Evolutionary conservation across 2,797 vertebrate species (phyloP).

Genomic region (Chaunax sp.): DNA sequence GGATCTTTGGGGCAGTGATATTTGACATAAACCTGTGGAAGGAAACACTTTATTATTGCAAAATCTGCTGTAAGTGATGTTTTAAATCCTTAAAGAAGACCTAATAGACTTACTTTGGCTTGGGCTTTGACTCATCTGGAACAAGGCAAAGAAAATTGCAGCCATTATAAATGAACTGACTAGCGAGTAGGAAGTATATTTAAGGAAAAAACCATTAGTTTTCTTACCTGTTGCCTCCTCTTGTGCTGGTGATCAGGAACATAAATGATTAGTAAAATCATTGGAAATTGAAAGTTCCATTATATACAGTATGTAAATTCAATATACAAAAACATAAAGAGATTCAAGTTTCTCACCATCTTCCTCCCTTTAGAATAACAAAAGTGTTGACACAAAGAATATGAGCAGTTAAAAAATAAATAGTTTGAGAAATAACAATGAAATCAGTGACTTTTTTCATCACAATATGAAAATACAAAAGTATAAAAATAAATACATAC

Average conservation of each 20-base stretch:
- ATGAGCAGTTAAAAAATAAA: not conserved
- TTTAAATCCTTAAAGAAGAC: not conserved
- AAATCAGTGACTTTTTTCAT: not conserved
- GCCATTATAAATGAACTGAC: not conserved
- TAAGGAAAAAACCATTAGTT: not conserved
- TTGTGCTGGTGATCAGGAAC: constrained; percentile 34
- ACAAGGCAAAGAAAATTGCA: not conserved
- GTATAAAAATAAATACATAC: constrained; percentile 67
- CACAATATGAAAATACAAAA: not conserved
- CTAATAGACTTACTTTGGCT: constrained; percentile 78
- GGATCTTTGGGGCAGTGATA: constrained; percentile 91
- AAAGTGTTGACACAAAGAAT: constrained; percentile 10
- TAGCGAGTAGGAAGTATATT: not conserved
- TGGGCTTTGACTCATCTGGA: constrained; percentile 79
- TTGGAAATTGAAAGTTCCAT: not conserved
- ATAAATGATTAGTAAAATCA: constrained; percentile 14
- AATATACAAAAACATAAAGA: not conserved
- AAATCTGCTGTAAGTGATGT: not conserved
- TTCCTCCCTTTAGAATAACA: constrained; percentile 65
- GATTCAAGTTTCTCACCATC: constrained; percentile 68
- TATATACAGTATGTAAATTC: not conserved
- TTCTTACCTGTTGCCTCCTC: constrained; percentile 49
- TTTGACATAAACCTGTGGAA: constrained; percentile 80
- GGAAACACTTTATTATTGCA: constrained; percentile 7
- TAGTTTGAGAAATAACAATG: not conserved